Evolutionary conservation across 2,888 invertebrate species (phyloP).

Genomic region (Chalcosyrphus nemorum): DNA sequence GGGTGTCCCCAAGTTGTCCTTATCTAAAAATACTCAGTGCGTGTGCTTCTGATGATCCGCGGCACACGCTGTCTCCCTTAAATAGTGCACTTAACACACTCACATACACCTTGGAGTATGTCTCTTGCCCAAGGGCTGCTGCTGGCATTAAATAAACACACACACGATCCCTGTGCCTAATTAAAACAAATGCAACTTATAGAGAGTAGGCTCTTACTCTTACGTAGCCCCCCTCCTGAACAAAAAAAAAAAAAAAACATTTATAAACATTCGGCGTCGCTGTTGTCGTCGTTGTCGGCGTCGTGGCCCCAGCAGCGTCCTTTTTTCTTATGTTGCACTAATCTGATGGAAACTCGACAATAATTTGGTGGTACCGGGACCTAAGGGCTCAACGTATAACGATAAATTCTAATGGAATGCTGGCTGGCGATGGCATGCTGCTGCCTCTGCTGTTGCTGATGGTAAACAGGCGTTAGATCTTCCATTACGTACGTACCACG

Average conservation of each 20-base stretch:
- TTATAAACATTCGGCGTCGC: constrained; percentile 54
- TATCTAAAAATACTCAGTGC: constrained; percentile 65
- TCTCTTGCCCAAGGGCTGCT: constrained; percentile 48
- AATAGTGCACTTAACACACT: constrained; percentile 67
- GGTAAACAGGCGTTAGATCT: constrained; percentile 45
- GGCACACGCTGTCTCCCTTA: constrained; percentile 48
- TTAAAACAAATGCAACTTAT: constrained; percentile 68
- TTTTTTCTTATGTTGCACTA: constrained; percentile 53
- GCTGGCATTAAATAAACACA: constrained; percentile 59
- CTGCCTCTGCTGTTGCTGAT: too few relatives aligned
- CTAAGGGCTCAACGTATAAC: constrained; percentile 50
- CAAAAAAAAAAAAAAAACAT: too few relatives aligned
- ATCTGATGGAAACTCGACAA: constrained; percentile 60
- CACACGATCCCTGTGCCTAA: constrained; percentile 61
- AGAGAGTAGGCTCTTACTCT: constrained; percentile 23
- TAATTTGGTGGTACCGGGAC: constrained; percentile 42
- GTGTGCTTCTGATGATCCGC: constrained; percentile 43
- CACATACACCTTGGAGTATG: constrained; percentile 59
- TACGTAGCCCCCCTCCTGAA: constrained; percentile 9
- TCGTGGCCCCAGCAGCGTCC: constrained; percentile 43
- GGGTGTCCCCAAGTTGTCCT: too few relatives aligned
- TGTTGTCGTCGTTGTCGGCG: background rate
- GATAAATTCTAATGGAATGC: constrained; percentile 65
- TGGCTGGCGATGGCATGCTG: constrained; percentile 44
- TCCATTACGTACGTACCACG: constrained; percentile 22